Base-by-base conservation (phyloP, 2,113 vertebrate genomes). In the Bubo bubo region DNA sequence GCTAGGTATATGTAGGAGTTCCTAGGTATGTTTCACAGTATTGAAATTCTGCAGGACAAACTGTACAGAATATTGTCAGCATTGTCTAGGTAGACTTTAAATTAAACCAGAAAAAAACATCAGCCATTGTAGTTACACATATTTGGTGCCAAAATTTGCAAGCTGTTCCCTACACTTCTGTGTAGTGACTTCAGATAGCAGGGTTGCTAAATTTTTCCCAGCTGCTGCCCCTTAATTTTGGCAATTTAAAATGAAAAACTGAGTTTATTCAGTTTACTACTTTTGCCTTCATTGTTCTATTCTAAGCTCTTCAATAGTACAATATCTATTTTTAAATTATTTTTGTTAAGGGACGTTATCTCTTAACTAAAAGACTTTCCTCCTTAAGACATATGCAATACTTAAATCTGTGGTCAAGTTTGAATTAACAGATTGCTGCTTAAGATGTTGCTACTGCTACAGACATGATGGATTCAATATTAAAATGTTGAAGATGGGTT, bases 51-150 rank as follows among this genome's bases (percentile, higher is more conserved):
- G 0, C 16, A 34, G 34, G 27, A 19, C 9, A 70, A 81, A 50
- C 14, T 19, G 3, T 70, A 32, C 26, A 60, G 39, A 87, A 60
- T 55, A 41, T 55, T 59, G 23, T 62, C 28, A 67, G 4, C 5
- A 5, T 68, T 64, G 26, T 75, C 53, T 75, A 59, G 14, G 30
- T 50, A 87, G 43, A 28, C 32, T 58, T 62, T 37, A 58, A n/a
- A 47, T 77, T 71, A 9, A 64, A 64, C 23, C 24, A 66, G 2
- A 19, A 34, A 55, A 32, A 50, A 71, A n/a, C 8, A 22, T 8
- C 20, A 67, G 6, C 14, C 3, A 0, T 74, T 41, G 13, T 49
- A 62, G 39, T 79, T 72, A 79, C 0, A 6, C 10, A 5, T 41
- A 71, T 24, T 73, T 73, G 45, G 47, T 37, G 49, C 15, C 47